A percentile compares a stretch with the other conserved stretches of the same genome.
These are phyloP conservation scores for Holocentrus rufus DNA, from an alignment of 2,797 vertebrate genomes.

Conservation along the genomic window DNA sequence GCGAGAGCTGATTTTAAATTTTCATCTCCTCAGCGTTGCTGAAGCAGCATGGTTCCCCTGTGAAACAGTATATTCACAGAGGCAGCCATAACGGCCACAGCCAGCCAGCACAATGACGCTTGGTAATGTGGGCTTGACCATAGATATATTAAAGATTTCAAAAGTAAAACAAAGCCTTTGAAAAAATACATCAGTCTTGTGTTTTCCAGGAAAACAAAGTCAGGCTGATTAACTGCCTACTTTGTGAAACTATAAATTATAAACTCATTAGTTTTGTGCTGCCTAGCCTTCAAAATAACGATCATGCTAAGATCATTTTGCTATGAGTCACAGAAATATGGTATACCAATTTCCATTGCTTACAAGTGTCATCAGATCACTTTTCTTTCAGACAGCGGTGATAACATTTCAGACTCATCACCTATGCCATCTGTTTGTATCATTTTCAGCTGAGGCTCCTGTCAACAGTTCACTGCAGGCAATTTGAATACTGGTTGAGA, in stretches of 20 bases:
- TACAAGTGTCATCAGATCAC: not conserved
- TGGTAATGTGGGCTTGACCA: not conserved
- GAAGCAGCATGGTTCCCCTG: slow-evolving; percentile 40
- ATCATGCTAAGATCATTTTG: slow-evolving; percentile 19
- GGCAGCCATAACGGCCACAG: slow-evolving; percentile 24
- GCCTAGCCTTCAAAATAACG: slow-evolving; percentile 1
- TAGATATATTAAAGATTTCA: slow-evolving; percentile 19
- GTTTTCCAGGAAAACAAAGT: slow-evolving; percentile 10
- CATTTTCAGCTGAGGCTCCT: not conserved
- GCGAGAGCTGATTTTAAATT: slow-evolving; percentile 63
- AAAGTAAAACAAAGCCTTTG: slow-evolving; percentile 12
- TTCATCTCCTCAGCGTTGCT: slow-evolving; percentile 62
- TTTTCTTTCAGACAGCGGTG: not conserved
- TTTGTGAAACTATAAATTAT: not conserved
- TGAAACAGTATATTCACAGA: slow-evolving; percentile 52
- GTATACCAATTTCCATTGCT: not conserved
- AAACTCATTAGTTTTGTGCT: not conserved
- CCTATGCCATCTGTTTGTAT: not conserved
- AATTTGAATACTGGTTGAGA: slow-evolving; percentile 29
- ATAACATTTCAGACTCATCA: not conserved
- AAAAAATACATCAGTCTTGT: not conserved
- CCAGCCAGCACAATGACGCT: slow-evolving; percentile 7
- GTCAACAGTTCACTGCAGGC: slow-evolving; percentile 8
- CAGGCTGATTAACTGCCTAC: not conserved
- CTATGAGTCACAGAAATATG: slow-evolving; percentile 22